phyloP scores from a whole-genome alignment of 2,888 invertebrate species.

The Latrodectus hesperus region DNA sequence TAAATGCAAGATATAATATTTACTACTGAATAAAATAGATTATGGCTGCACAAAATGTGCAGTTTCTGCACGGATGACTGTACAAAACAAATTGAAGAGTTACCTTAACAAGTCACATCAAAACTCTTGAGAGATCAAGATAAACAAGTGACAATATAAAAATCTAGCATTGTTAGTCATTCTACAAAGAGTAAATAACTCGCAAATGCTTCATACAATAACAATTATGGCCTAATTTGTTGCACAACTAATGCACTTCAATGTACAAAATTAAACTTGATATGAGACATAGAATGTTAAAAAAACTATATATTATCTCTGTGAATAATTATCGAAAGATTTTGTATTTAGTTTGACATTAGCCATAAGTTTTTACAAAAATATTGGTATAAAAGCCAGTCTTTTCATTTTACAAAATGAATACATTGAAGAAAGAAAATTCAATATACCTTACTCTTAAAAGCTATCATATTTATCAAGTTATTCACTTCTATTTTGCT shows the following conservation, averaged over 20 bases:
- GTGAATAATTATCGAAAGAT: slow-evolving; percentile 6
- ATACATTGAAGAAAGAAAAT: background rate
- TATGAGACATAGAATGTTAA: slow-evolving; percentile 20
- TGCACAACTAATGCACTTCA: slow-evolving; percentile 22
- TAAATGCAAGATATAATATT: slow-evolving; percentile 23
- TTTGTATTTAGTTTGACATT: slow-evolving; percentile 6
- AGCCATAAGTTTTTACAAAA: slow-evolving; percentile 45
- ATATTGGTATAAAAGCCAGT: slow-evolving; percentile 43
- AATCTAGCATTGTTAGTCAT: slow-evolving; percentile 3
- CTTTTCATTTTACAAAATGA: slow-evolving; percentile 34
- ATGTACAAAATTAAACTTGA: slow-evolving; percentile 20
- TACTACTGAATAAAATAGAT: slow-evolving; percentile 38
- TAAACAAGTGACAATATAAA: slow-evolving; percentile 39
- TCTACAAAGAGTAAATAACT: background rate
- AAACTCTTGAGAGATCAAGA: slow-evolving; percentile 42
- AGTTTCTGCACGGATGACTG: slow-evolving; percentile 37
- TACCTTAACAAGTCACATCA: slow-evolving; percentile 13
- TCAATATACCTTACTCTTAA: slow-evolving; percentile 68
- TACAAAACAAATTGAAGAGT: slow-evolving; percentile 40
- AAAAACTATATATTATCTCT: slow-evolving; percentile 36
- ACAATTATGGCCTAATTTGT: slow-evolving; percentile 30
- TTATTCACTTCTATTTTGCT: slow-evolving; percentile 94
- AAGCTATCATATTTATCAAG: slow-evolving; percentile 89
- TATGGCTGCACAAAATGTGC: slow-evolving; percentile 15
- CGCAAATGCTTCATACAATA: slow-evolving; percentile 22